phyloP scores from a whole-genome alignment of 2,888 invertebrate species.

The Drosophila parthenogenetica region DNA sequence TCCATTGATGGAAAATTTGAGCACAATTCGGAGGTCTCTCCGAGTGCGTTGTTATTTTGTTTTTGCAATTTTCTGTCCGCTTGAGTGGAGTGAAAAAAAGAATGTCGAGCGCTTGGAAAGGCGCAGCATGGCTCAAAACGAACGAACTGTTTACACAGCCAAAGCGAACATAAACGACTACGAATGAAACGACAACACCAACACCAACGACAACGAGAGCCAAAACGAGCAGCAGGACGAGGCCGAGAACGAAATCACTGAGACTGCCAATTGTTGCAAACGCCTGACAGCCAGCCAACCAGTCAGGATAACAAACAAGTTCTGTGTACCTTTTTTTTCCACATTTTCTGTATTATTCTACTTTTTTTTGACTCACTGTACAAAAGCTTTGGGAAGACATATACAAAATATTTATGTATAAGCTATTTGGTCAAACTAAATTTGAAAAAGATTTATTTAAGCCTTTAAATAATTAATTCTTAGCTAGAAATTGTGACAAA shows the following conservation, averaged over 20 bases:
- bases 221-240: slow-evolving; percentile 17
- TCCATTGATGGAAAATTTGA: slow-evolving; percentile 77
- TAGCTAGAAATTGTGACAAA: slow-evolving; percentile 51
- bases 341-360: slow-evolving; percentile 11
- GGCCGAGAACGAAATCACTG: slow-evolving; percentile 25
- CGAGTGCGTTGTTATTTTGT: slow-evolving; percentile 38
- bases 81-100: slow-evolving; percentile 58
- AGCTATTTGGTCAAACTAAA: slow-evolving; percentile 50
- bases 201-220: slow-evolving; percentile 25
- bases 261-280: slow-evolving; percentile 82
- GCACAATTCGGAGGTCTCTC: slow-evolving; percentile 28
- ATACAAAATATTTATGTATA: slow-evolving; percentile 66
- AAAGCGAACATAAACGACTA: slow-evolving; percentile 51
- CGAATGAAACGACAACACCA: slow-evolving; percentile 10
- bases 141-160: slow-evolving; percentile 71
- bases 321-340: slow-evolving; percentile 52
- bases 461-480: slow-evolving; percentile 70
- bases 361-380: slow-evolving; percentile 23
- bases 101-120: slow-evolving; percentile 56
- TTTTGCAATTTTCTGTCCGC: slow-evolving; percentile 8
- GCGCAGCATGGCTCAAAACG: slow-evolving; percentile 33
- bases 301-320: slow-evolving; percentile 34
- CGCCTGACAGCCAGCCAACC: slow-evolving; percentile 46
- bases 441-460: slow-evolving; percentile 30
- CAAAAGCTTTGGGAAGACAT: slow-evolving; percentile 35